These are phyloP conservation scores for Drosophila nigromelanica DNA, from an alignment of 1,140 invertebrate species.

Conservation along the genomic window DNA sequence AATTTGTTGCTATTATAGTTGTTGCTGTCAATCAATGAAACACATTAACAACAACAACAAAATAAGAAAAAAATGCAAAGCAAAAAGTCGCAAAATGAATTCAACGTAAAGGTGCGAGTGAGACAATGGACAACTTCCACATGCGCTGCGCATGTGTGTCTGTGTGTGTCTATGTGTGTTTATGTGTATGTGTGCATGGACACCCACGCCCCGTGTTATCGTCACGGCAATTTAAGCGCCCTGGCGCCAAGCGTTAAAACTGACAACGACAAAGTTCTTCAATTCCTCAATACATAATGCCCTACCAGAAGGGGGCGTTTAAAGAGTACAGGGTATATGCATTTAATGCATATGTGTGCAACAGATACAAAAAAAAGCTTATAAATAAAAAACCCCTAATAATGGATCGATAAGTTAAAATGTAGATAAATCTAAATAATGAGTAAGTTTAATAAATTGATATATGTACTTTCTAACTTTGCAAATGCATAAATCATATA, in stretches of 20 bases:
- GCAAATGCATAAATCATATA: no score
- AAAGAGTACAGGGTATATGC: conserved; percentile 14
- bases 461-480: no score
- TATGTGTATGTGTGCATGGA: conserved; percentile 5
- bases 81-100: conserved; percentile 5
- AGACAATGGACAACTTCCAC: conserved; percentile 5
- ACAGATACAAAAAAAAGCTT: no score
- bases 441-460: no score
- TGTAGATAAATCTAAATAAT: no score
- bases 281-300: conserved; percentile 9
- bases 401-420: no score
- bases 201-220: conserved; percentile 20
- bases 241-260: conserved; percentile 46
- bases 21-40: conserved; percentile 58
- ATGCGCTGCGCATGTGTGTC: conserved; percentile 3
- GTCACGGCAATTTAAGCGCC: conserved; percentile 43
- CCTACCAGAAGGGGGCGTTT: background rate
- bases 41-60: conserved; percentile 45
- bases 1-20: conserved; percentile 50
- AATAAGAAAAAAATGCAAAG: conserved; percentile 8
- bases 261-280: conserved; percentile 24
- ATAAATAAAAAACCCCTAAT: no score
- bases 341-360: background rate
- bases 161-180: background rate
- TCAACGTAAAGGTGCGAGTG: background rate